These are phyloP conservation scores for Lottia gigantea DNA, from an alignment of 2,888 invertebrate species.

Conservation along the genomic window DNA sequence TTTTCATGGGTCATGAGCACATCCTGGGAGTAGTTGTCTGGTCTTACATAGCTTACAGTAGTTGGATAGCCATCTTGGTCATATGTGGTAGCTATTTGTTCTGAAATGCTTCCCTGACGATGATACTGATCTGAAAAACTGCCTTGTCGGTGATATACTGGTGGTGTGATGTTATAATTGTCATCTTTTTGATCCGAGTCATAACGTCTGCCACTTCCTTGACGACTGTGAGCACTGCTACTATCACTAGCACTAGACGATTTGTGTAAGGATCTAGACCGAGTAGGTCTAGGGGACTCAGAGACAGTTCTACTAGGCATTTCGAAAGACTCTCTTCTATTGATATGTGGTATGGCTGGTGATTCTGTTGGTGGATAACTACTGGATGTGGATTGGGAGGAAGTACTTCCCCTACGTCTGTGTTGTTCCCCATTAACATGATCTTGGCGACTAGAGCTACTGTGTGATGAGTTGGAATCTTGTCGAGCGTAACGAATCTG, in stretches of 20 bases:
- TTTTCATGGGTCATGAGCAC: constrained; percentile 33
- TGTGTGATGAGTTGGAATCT: constrained; percentile 60
- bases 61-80: constrained; percentile 32
- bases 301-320: constrained; percentile 35
- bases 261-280: constrained; percentile 35
- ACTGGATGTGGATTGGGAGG: constrained; percentile 50
- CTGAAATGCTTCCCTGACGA: constrained; percentile 40
- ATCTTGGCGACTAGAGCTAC: constrained; percentile 55
- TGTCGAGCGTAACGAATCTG: constrained; percentile 64
- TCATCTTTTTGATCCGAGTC: constrained; percentile 15
- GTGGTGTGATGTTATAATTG: constrained; percentile 14
- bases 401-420: constrained; percentile 58
- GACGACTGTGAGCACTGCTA: constrained; percentile 33
- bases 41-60: constrained; percentile 33
- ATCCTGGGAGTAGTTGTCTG: constrained; percentile 32
- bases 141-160: constrained; percentile 18
- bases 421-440: constrained; percentile 47
- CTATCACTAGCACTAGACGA: constrained; percentile 26
- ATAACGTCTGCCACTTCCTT: constrained; percentile 30
- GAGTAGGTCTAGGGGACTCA: constrained; percentile 53
- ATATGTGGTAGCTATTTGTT: constrained; percentile 22
- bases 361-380: constrained; percentile 47
- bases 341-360: constrained; percentile 45
- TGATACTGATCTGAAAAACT: too few relatives aligned
- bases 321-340: constrained; percentile 39